Base-by-base conservation (phyloP, 2,113 vertebrate species). In the Chloropsis cyanopogon region DNA sequence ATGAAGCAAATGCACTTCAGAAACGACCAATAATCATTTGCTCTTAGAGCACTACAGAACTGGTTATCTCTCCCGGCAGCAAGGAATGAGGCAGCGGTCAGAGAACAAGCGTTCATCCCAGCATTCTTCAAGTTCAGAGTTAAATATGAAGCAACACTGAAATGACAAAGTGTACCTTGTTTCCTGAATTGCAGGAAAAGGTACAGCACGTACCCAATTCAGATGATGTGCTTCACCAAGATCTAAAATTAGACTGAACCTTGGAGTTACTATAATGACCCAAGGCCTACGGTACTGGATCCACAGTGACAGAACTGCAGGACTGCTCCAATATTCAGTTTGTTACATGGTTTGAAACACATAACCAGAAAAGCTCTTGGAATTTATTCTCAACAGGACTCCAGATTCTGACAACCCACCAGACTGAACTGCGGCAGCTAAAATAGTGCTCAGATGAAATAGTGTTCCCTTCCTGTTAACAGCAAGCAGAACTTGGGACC, bases 191-290 rank as follows among this genome's bases (percentile, higher is more conserved):
- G 75, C 93, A 93, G 57, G 35, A 84, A 85, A 77, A 33, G 29
- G 92, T 84, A 94, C 93, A 82, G 94, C 66, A 90, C 0, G 49
- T 93, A 94, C 88, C 83, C 25, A 59, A 18, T 70, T 91, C 47
- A 66, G 66, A 44, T 93, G 10, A 84, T 57, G 65, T 66, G 82
- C 76, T 96, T 94, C 93, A 87, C 53, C 42, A 64, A 93, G 72
- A 93, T 39, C 89, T 97, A 97, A 98, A 97, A 97, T 97, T 97
- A 98, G 97, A 93, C 80, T 41, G 28, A 69, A 22, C 68, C 56
- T 91, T n/a, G 76, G 90, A 76, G 82, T 73, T 92, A 76, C 69
- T 83, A 69, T 53, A 91, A 61, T 57, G 86, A 71, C 92, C 50
- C 69, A 97, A 93, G 66, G 72, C 60, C 75, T 64, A 23, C 9